These are phyloP conservation scores for Euleptes europaea DNA, from an alignment of 2,113 vertebrate genomes.

Conservation along the genomic window DNA sequence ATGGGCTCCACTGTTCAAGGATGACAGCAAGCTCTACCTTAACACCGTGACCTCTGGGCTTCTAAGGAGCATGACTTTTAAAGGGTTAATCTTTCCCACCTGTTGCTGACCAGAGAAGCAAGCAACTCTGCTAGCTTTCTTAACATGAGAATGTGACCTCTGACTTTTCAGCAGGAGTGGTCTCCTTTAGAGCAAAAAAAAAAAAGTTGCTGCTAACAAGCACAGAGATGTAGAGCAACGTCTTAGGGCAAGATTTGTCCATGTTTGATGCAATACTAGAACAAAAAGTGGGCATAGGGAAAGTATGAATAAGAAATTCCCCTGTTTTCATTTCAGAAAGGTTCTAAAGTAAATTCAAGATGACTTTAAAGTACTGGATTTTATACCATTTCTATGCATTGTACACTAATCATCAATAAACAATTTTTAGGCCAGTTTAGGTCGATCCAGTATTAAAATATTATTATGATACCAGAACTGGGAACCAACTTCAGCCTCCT, in stretches of 20 bases:
- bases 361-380: background rate
- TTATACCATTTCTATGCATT: background rate
- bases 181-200: conserved; percentile 8
- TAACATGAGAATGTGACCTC: conserved; percentile 62
- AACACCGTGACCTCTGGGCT: conserved; percentile 54
- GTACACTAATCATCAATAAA: background rate
- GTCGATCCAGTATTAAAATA: background rate
- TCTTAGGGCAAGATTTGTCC: background rate
- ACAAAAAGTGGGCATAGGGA: background rate
- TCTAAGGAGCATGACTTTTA: conserved; percentile 56
- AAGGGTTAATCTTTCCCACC: conserved; percentile 73
- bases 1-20: conserved; percentile 34
- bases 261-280: conserved; percentile 8
- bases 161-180: conserved; percentile 37
- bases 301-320: background rate
- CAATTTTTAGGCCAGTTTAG: background rate
- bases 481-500: no score
- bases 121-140: conserved; percentile 47
- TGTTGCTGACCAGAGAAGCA: conserved; percentile 61
- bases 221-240: background rate
- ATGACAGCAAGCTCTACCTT: conserved; percentile 45
- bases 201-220: background rate
- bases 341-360: background rate
- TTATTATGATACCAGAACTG: no score
- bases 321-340: background rate